phyloP scores from a whole-genome alignment of 2,797 vertebrate genomes.

The Remorina albescens region DNA sequence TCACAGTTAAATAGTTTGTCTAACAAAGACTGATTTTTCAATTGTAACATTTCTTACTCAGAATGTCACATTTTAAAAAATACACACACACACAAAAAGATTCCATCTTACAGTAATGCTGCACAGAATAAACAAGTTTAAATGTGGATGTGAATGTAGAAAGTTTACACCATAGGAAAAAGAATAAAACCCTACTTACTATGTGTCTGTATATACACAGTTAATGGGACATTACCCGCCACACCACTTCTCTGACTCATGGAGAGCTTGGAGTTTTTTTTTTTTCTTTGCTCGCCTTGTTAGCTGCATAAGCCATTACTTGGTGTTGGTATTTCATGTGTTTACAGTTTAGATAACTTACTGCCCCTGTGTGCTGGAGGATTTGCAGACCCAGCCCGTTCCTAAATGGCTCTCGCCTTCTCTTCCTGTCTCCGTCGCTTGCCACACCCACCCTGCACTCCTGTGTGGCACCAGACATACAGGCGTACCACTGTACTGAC shows the following conservation, averaged over 20 bases:
- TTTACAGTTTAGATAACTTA: slow-evolving; percentile 70
- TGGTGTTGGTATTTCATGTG: slow-evolving; percentile 52
- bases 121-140: not conserved
- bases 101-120: not conserved
- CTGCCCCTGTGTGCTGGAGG: slow-evolving; percentile 48
- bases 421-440: slow-evolving; percentile 59
- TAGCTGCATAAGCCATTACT: slow-evolving; percentile 42
- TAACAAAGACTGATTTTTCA: not conserved
- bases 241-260: slow-evolving; percentile 7
- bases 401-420: slow-evolving; percentile 50
- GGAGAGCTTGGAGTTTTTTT: slow-evolving; percentile 30
- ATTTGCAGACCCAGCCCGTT: slow-evolving; percentile 43
- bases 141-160: slow-evolving; percentile 4
- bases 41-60: not conserved
- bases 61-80: not conserved
- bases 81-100: not conserved
- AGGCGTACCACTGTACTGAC: slow-evolving; percentile 76
- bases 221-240: slow-evolving; percentile 26
- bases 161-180: slow-evolving; percentile 2
- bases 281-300: slow-evolving; percentile 52
- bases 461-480: slow-evolving; percentile 74
- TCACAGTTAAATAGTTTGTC: not conserved
- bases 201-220: slow-evolving; percentile 1
- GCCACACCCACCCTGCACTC: slow-evolving; percentile 64
- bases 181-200: not conserved